A percentile compares a stretch with the other conserved stretches of the same genome.
These are phyloP conservation scores for Ormyrus labotus DNA, from an alignment of 2,888 invertebrate species.

Conservation along the genomic window DNA sequence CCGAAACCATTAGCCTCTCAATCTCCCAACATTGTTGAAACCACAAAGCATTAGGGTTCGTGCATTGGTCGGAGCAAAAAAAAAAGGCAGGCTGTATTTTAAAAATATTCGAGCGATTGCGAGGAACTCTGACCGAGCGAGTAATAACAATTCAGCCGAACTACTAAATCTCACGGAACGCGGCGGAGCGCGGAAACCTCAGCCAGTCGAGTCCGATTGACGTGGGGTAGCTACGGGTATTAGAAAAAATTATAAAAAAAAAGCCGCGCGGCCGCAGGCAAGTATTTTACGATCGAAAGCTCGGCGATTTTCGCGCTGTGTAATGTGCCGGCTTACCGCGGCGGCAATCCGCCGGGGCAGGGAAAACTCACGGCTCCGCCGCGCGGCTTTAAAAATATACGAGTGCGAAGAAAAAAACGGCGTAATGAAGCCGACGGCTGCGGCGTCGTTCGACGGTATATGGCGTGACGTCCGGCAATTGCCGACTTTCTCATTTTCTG, in stretches of 20 bases:
- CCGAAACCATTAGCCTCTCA: no score
- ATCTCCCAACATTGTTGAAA: no score
- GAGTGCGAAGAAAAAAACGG: not conserved
- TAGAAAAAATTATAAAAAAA: conserved; percentile 13
- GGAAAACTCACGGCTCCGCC: not conserved
- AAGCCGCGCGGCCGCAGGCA: not conserved
- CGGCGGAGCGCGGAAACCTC: no score
- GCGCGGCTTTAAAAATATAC: not conserved
- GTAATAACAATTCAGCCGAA: not conserved
- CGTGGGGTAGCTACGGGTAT: not conserved
- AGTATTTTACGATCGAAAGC: conserved; percentile 32
- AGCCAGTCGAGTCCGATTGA: no score
- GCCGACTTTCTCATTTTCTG: not conserved
- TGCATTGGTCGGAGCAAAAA: no score
- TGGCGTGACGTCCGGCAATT: conserved; percentile 47
- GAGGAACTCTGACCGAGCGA: no score
- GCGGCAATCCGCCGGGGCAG: not conserved
- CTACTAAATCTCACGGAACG: conserved; percentile 13
- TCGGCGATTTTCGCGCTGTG: conserved; percentile 13
- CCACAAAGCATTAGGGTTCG: no score
- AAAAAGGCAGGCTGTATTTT: no score
- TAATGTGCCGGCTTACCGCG: not conserved
- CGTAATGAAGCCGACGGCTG: not conserved
- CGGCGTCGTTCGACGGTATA: not conserved
- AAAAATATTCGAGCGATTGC: no score